A percentile compares a stretch with the other conserved stretches of the same genome.
These are phyloP conservation scores for Cinclus cinclus DNA, from an alignment of 2,113 vertebrate species.

Conservation along the genomic window DNA sequence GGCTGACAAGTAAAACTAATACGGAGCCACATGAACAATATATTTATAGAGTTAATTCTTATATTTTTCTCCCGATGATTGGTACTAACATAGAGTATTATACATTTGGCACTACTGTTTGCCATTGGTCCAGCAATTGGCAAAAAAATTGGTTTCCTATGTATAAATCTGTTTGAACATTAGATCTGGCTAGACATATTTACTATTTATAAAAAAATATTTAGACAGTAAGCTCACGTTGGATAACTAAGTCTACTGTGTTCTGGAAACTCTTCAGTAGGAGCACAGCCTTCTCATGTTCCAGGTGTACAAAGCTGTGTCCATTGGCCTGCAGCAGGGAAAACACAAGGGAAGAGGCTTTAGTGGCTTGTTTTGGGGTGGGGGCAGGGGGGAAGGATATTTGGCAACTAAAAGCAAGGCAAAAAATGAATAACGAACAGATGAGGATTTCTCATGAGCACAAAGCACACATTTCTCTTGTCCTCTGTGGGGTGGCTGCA, in stretches of 20 bases:
- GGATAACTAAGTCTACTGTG: slow-evolving; percentile 98
- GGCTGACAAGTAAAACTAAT: slow-evolving; percentile 83
- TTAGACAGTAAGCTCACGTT: slow-evolving; percentile 97
- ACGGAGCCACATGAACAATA: slow-evolving; percentile 78
- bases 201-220: slow-evolving; percentile 87
- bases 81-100: slow-evolving; percentile 86
- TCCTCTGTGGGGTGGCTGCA: accelerated
- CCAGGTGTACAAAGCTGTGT: slow-evolving; percentile 99
- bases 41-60: slow-evolving; percentile 76
- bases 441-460: accelerated
- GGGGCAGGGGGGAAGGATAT: accelerated
- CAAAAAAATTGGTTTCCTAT: slow-evolving; percentile 87
- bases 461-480: accelerated
- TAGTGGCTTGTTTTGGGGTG: accelerated
- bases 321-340: slow-evolving; percentile 91
- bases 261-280: slow-evolving; percentile 99
- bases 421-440: accelerated
- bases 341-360: slow-evolving; percentile 68
- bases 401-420: background rate
- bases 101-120: slow-evolving; percentile 98
- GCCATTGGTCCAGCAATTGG: slow-evolving; percentile 99
- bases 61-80: slow-evolving; percentile 65
- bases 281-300: slow-evolving; percentile 97
- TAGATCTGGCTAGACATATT: slow-evolving; percentile 80
- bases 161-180: slow-evolving; percentile 83